Evolutionary conservation across 2,888 invertebrate species (phyloP).

Genomic region (Meloe dianella): DNA sequence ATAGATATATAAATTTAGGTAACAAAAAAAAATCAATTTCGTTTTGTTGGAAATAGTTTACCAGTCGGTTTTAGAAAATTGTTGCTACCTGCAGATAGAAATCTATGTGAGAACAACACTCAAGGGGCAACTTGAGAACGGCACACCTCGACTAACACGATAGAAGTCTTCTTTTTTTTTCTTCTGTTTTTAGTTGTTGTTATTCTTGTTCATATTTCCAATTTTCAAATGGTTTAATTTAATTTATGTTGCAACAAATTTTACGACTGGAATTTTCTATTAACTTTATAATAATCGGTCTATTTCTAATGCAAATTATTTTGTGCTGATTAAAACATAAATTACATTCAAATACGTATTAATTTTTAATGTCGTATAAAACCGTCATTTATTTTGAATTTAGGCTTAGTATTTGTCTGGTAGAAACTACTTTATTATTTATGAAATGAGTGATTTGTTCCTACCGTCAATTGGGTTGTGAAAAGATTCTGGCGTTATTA

Average conservation of each 20-base stretch:
- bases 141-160: not conserved
- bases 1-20: no score
- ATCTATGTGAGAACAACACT: not conserved
- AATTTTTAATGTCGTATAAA: no score
- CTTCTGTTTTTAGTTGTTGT: not conserved
- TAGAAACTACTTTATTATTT: no score
- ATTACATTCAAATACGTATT: no score
- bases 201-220: not conserved
- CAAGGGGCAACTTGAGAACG: not conserved
- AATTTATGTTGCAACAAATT: constrained; percentile 1
- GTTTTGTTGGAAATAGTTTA: not conserved
- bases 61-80: not conserved
- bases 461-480: no score
- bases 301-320: not conserved
- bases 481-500: no score
- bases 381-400: no score
- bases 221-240: not conserved
- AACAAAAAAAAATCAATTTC: not conserved
- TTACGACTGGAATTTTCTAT: not conserved
- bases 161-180: not conserved
- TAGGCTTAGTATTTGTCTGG: no score
- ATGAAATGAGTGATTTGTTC: no score
- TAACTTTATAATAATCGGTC: not conserved
- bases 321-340: no score
- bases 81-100: not conserved